Percentiles rank a stretch among this genome's conserved stretches.
Evolutionary conservation across 1,140 invertebrate species (phyloP).

Genomic region (Lepidurus couesii): DNA sequence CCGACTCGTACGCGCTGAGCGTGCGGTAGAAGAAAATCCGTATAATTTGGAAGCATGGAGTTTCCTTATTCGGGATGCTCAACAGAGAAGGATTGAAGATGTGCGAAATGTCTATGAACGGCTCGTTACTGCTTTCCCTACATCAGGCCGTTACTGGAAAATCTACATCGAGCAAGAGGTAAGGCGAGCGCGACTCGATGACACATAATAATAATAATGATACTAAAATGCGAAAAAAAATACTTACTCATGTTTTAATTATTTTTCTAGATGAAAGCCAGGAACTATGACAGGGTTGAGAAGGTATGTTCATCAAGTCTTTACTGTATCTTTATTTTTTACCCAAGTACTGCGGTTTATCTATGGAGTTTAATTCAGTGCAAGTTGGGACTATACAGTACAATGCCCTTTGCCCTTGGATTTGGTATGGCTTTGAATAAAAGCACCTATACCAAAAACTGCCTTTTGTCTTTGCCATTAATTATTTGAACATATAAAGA

Average conservation of each 20-base stretch:
- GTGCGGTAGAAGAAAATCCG: constrained; percentile 67
- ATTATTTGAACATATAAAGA: not conserved
- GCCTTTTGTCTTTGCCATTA: constrained; percentile 2
- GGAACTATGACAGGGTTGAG: constrained; percentile 96
- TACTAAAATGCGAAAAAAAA: not conserved
- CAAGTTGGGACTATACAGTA: not conserved
- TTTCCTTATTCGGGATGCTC: constrained; percentile 82
- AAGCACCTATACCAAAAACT: constrained; percentile 24
- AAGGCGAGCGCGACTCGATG: constrained; percentile 36
- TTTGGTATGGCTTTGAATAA: constrained; percentile 18
- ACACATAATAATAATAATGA: not conserved
- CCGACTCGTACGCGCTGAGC: constrained; percentile 48
- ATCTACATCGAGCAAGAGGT: constrained; percentile 99
- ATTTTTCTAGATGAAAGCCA: constrained; percentile 76
- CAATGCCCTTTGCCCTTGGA: not conserved
- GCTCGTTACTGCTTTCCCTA: constrained; percentile 87
- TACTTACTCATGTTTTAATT: not conserved
- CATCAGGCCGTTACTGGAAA: constrained; percentile 96
- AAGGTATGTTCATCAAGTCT: constrained; percentile 67
- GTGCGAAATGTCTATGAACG: constrained; percentile 88
- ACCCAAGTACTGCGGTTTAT: constrained; percentile 25
- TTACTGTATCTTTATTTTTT: constrained; percentile 29
- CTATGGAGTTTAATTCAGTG: constrained; percentile 24
- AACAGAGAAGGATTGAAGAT: constrained; percentile 83
- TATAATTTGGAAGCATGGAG: constrained; percentile 97